Base-by-base conservation (phyloP, 2,113 vertebrate species). In the Onychostruthus taczanowskii region DNA sequence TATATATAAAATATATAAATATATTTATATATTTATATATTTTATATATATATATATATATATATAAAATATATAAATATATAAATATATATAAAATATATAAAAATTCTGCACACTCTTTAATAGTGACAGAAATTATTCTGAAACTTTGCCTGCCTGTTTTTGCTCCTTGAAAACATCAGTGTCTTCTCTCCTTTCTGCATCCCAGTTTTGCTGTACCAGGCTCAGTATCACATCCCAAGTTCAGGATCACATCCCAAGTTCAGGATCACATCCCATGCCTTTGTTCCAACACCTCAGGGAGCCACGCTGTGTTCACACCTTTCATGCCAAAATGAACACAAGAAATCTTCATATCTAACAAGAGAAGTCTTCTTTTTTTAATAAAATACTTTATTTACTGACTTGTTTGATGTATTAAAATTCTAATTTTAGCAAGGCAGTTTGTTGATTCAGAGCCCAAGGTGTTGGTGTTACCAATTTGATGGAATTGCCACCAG, bases 131-230 rank as follows among this genome's bases (percentile, higher is more conserved):
- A 58, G 31, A 52, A 85, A 37, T 74, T 3, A 5, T 47, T 43
- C 35, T 14, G 3, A 26, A 24, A 2, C 20, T 35, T 55, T 28
- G 19, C 30, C 21, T 18, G 2, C 6, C 1, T 13, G 10, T 0
- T 59, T 88, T 41, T 52, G 46, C n/a, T 66, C 5, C 43, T 11
- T 68, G 16, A 16, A 10, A 68, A 17, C 11, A 15, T 43, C 31
- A 13, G 26, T 13, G 3, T 35, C 2, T 13, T 28, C 1, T 24
- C 18, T 28, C 13, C 6, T 12, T 18, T 26, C 12, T 6, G 0
- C 15, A 37, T 74, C 2, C 10, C 49, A 24, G 21, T 2, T 1
- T 15, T 20, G 23, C 6, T 43, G 56, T 44, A 27, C 41, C 46
- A 2, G 46, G 28, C 31, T 76, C 56, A 23, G 33, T 26, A 41